Evolutionary conservation across 2,888 invertebrate species (phyloP).

Genomic region (Dasysyrphus tricinctus): DNA sequence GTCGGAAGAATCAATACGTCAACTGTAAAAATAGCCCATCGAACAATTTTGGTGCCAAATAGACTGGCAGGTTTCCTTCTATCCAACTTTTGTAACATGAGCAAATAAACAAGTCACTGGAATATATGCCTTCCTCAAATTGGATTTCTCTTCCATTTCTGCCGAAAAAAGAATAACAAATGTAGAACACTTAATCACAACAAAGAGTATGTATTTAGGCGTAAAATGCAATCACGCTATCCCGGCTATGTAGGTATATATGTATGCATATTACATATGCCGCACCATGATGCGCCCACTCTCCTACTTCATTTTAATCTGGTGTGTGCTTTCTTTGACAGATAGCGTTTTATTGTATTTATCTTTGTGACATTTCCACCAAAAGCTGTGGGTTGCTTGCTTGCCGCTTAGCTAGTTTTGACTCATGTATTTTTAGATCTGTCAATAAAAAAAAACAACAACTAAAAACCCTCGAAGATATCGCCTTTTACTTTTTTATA

Average conservation of each 20-base stretch:
- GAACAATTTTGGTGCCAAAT: slow-evolving; percentile 19
- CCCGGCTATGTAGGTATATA: background rate
- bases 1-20: background rate
- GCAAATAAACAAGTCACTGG: slow-evolving; percentile 17
- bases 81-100: slow-evolving; percentile 14
- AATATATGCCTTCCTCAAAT: slow-evolving; percentile 21
- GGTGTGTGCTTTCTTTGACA: slow-evolving; percentile 56
- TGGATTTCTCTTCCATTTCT: slow-evolving; percentile 30
- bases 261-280: background rate
- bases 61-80: slow-evolving; percentile 23
- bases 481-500: slow-evolving; percentile 39
- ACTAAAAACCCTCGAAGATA: slow-evolving; percentile 20
- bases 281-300: slow-evolving; percentile 45
- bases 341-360: slow-evolving; percentile 61
- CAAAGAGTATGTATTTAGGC: slow-evolving; percentile 57
- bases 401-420: slow-evolving; percentile 53
- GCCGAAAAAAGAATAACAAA: slow-evolving; percentile 53
- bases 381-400: slow-evolving; percentile 56
- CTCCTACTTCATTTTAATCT: slow-evolving; percentile 42
- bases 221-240: slow-evolving; percentile 51
- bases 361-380: slow-evolving; percentile 51
- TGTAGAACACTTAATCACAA: slow-evolving; percentile 50
- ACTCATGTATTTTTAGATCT: slow-evolving; percentile 33
- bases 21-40: background rate
- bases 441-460: slow-evolving; percentile 28